phyloP scores from a whole-genome alignment of 2,797 vertebrate species.

The Eremophila alpestris region DNA sequence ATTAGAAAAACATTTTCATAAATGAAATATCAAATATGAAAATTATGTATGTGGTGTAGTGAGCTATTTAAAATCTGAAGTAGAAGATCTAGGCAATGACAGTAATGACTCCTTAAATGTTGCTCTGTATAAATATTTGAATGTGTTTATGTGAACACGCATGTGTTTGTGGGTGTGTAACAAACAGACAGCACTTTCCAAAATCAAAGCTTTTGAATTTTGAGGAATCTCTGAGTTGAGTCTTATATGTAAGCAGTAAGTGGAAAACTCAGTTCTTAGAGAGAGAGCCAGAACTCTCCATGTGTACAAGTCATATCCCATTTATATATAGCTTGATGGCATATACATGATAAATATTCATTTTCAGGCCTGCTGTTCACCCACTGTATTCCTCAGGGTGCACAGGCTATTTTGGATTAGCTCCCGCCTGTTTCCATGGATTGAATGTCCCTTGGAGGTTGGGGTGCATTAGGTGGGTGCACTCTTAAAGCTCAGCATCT shows the following conservation, averaged over 20 bases:
- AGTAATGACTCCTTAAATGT: not conserved
- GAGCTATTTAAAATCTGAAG: not conserved
- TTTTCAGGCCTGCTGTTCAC: not conserved
- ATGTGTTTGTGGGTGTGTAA: not conserved
- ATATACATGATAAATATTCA: not conserved
- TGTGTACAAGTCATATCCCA: not conserved
- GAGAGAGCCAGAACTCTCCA: not conserved
- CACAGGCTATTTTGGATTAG: not conserved
- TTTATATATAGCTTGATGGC: not conserved
- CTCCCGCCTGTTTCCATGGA: not conserved
- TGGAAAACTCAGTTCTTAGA: not conserved
- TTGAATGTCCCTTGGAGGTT: not conserved
- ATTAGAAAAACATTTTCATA: not conserved
- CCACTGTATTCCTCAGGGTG: not conserved
- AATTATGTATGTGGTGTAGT: not conserved
- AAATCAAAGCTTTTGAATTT: not conserved
- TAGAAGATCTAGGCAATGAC: not conserved
- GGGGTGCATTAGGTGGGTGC: not conserved
- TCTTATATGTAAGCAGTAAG: not conserved
- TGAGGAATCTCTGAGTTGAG: not conserved
- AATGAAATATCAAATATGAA: not conserved
- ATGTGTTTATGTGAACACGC: not conserved
- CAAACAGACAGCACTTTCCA: not conserved
- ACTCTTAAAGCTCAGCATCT: not conserved
- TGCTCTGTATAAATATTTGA: conserved; percentile 6